Base-by-base conservation (phyloP, 2,797 vertebrate genomes). In the Semotilus atromaculatus region DNA sequence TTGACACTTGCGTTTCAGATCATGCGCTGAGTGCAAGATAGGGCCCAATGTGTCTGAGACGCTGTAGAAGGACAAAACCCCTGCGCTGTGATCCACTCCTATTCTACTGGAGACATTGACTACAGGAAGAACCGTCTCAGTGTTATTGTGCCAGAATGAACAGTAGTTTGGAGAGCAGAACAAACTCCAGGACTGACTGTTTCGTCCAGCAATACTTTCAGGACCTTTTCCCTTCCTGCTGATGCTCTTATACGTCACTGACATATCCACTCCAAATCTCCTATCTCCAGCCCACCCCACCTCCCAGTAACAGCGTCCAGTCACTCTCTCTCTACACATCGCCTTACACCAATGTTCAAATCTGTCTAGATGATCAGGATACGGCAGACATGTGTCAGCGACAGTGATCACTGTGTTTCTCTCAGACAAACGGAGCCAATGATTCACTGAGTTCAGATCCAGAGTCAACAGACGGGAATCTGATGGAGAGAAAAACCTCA, bases 341-440 rank as follows among this genome's bases (percentile, higher is more conserved):
- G 6, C 29, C 21, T 14, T 0, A 0, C 0, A 0, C 48, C 31
- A 55, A 36, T 0, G 0, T 14, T 36, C 26, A 31, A 19, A 51
- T 73, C 71, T 21, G 8, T 21, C 26, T 21, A 45, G 26, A 73
- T 51, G 26, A 31, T 73, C 45, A 1, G 45, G 45, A 73, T 73
- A 51, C 0, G 1, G 6, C 13, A 8, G 23, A 4, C 0, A 0
- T 8, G 1, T 71, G 13, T 3, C 23, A 43, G 36, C 0, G 23
- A 0, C 1, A 43, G 36, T n/a, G 5, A 70, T n/a, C 3, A 4
- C 6, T 3, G 36, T 40, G 36, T 70, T 70, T n/a, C 4, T 11
- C 5, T 43, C 38, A 58, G n/a, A 31, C 8, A 58, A 34, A 72
- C 5, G 13, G 23, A 70, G 6, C 1, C 0, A 26, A 16, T 10